These are phyloP conservation scores for Tetranychus urticae DNA, from an alignment of 1,140 invertebrate species.

Conservation along the genomic window DNA sequence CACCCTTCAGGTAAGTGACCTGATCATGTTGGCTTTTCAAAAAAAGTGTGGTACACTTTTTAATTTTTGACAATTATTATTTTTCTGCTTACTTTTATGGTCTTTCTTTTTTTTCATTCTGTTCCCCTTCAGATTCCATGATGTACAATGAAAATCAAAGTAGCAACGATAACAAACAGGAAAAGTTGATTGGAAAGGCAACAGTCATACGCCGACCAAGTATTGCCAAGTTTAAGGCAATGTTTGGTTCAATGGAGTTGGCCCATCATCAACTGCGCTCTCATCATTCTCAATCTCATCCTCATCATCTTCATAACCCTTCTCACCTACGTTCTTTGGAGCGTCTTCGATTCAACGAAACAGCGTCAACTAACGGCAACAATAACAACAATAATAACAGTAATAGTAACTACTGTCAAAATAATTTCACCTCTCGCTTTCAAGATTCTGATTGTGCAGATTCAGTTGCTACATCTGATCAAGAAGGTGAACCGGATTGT, in stretches of 20 bases:
- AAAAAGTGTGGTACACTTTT: background rate
- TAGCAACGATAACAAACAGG: conserved; percentile 5
- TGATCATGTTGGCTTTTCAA: background rate
- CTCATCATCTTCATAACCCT: background rate
- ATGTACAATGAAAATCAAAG: background rate
- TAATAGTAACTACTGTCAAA: background rate
- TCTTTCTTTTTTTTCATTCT: too few species aligned
- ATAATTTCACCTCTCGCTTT: background rate
- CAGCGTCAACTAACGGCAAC: background rate
- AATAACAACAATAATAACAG: background rate
- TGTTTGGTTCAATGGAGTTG: conserved; percentile 19
- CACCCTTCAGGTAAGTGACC: background rate
- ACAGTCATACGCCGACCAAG: conserved; percentile 21
- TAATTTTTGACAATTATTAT: too few species aligned
- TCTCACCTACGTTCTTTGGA: too few species aligned
- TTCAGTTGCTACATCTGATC: background rate
- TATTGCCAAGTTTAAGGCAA: conserved; percentile 23
- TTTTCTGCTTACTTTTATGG: too few species aligned
- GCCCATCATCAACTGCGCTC: background rate
- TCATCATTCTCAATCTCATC: background rate
- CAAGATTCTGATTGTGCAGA: background rate
- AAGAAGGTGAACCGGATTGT: background rate
- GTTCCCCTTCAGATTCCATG: background rate
- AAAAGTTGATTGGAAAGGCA: conserved; percentile 15
- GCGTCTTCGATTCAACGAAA: background rate